Evolutionary conservation across 2,797 vertebrate species (phyloP).

Genomic region (Muscicapa comitata): DNA sequence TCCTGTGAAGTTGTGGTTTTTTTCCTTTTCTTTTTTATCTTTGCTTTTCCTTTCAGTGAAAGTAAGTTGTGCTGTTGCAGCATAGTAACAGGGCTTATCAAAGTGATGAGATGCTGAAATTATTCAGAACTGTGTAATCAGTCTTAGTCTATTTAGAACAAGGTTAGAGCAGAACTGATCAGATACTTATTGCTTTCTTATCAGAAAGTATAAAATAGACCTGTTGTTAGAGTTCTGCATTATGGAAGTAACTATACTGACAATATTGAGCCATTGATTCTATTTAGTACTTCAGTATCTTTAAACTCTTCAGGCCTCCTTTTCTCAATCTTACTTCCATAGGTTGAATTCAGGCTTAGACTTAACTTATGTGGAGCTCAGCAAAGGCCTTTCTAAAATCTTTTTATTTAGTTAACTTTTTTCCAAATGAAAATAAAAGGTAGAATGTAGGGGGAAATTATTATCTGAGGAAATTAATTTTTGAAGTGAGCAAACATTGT

Average conservation of each 20-base stretch:
- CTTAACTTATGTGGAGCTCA: neutral
- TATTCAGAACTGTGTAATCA: neutral
- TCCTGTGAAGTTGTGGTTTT: neutral
- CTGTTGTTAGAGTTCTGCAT: neutral
- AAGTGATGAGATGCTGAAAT: neutral
- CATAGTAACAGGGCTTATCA: neutral
- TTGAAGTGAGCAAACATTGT: constrained; percentile 32
- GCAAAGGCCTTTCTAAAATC: constrained; percentile 11
- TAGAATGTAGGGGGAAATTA: neutral
- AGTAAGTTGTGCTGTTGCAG: neutral
- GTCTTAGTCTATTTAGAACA: neutral
- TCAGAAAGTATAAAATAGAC: neutral
- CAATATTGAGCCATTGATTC: neutral
- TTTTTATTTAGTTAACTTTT: constrained; percentile 54
- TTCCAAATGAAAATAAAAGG: constrained; percentile 30
- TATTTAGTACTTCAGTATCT: neutral
- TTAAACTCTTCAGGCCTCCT: neutral
- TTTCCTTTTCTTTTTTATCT: neutral
- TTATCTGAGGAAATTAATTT: constrained; percentile 6
- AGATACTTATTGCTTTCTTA: neutral
- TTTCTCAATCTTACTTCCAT: neutral
- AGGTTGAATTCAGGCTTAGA: neutral
- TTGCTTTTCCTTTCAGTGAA: neutral
- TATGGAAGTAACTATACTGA: neutral
- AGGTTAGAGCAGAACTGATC: neutral